Evolutionary conservation across 2,888 invertebrate species (phyloP).

Genomic region (Aporophyla nigra): DNA sequence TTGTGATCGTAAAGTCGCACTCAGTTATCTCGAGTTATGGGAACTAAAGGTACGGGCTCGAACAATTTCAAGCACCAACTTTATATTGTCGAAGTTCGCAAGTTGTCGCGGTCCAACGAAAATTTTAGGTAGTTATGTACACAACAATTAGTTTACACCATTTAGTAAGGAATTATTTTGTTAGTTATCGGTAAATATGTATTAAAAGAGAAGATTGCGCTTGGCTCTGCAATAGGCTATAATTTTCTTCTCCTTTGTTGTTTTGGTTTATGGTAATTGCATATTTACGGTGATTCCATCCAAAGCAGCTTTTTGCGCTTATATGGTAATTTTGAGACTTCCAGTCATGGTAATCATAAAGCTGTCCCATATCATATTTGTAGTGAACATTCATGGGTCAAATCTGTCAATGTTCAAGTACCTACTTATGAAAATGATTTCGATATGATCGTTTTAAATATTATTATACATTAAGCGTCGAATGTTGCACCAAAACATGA

Average conservation of each 20-base stretch:
- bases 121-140: constrained; percentile 69
- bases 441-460: too few species aligned
- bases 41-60: constrained; percentile 58
- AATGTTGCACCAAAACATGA: too few species aligned
- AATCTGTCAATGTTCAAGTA: too few species aligned
- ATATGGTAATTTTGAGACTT: too few species aligned
- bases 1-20: constrained; percentile 23
- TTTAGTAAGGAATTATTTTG: constrained; percentile 50
- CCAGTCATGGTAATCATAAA: too few species aligned
- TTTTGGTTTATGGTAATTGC: not conserved
- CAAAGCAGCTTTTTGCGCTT: too few species aligned
- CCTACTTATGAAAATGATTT: too few species aligned
- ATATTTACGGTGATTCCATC: not conserved
- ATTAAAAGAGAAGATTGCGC: constrained; percentile 18
- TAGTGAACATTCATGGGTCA: too few species aligned
- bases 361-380: too few species aligned
- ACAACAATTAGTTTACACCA: constrained; percentile 52
- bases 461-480: too few species aligned
- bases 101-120: constrained; percentile 74
- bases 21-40: constrained; percentile 32
- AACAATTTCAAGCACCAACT: constrained; percentile 74
- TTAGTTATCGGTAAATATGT: constrained; percentile 45
- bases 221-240: not conserved
- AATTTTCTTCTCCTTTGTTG: not conserved
- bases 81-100: constrained; percentile 80